These are phyloP conservation scores for Axis porcinus DNA, from an alignment of 2,113 vertebrate species.

Conservation along the genomic window DNA sequence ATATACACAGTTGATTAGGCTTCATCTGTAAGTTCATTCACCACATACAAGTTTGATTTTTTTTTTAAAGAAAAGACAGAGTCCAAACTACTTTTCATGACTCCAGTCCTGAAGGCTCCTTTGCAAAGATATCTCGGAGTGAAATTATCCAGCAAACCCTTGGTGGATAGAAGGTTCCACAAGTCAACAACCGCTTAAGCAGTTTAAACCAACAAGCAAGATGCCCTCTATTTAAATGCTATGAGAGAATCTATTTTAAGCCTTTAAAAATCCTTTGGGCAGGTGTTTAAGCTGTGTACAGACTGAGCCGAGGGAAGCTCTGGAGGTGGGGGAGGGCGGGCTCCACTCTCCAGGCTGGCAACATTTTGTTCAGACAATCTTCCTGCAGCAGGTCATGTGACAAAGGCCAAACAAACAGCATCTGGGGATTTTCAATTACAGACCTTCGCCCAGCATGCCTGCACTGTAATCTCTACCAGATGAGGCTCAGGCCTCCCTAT, in stretches of 20 bases:
- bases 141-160: constrained; percentile 79
- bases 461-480: constrained; percentile 94
- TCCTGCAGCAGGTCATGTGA: constrained; percentile 86
- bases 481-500: constrained; percentile 90
- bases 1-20: not conserved
- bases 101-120: constrained; percentile 36
- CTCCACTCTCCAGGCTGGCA: constrained; percentile 76
- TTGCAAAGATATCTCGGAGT: constrained; percentile 68
- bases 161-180: constrained; percentile 80
- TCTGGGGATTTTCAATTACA: constrained; percentile 91
- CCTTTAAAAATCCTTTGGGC: constrained; percentile 85
- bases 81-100: not conserved
- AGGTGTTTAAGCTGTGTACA: constrained; percentile 84
- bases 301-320: constrained; percentile 54
- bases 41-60: not conserved
- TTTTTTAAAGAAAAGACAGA: not conserved
- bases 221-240: constrained; percentile 83
- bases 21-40: not conserved
- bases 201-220: constrained; percentile 82
- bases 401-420: constrained; percentile 90
- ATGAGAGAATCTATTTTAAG: constrained; percentile 84
- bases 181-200: constrained; percentile 84
- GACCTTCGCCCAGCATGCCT: constrained; percentile 87
- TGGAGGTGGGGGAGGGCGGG: constrained; percentile 69
- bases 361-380: constrained; percentile 84